Evolutionary conservation across 2,888 invertebrate genomes (phyloP), one percentile per base, ranked within the genome.

Genomic region (Tipula unca): DNA sequence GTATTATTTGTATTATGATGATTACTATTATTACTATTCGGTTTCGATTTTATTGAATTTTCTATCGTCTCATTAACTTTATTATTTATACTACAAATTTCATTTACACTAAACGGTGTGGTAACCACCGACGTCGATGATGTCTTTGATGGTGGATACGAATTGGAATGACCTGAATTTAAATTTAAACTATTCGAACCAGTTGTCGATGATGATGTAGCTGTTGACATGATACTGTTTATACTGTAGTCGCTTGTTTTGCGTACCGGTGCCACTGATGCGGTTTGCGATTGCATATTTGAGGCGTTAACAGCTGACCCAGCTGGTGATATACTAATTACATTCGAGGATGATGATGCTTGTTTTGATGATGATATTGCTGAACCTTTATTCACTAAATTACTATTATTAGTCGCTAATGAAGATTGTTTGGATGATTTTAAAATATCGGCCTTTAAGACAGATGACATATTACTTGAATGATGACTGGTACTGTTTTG

Each of bases 181-280:
- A 84, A 84, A 84, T 84, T 84, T 83, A 83, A 83, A 84, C 54
- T 85, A 85, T 85, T 85, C 20, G 85, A 29, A 29, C 29, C 25
- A 29, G 29, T 29, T 14, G 69, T 32, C 8, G 87, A 42, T 4
- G 84, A 84, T n/a, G 87, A 54, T 84, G 86, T 48, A 29, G 87
- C 87, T 42, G 87, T 85, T 39, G 87, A 87, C 86, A 90, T 90
- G 42, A 89, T 88, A 86, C 88, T 90, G 86, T 89, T 89, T 85
- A 90, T 90, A 87, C 90, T 90, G 86, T 90, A 90, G 88, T 90
- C 91, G n/a, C 86, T 86, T 6, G 87, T 35, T 84, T 85, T 85
- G 36, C 86, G 86, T 25, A 85, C 29, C 10, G 69, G 20, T 25
- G 3, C 13, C 25, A 25, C 10, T 13, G 85, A 83, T 85, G 85